Percentiles rank a stretch among this genome's conserved stretches.
Conservation (phyloP, 1,140 invertebrate genomes). For the Euwallacea fornicatus region DNA sequence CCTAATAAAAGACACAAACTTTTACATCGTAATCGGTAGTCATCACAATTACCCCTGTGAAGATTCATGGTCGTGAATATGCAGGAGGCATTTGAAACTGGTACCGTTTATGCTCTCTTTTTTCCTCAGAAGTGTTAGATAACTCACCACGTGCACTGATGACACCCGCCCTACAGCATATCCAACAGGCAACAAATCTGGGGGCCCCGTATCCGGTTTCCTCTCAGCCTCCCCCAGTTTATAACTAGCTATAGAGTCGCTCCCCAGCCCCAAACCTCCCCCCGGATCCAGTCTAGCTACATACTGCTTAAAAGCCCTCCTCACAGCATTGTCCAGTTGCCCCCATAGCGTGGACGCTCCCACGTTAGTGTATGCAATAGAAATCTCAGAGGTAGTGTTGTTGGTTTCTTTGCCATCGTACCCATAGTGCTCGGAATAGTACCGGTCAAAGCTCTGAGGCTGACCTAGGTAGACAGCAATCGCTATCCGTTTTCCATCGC, state of each 20-base stretch:
- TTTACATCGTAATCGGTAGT: too few relatives aligned
- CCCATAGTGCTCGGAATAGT: constrained; percentile 58
- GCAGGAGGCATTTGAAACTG: not conserved
- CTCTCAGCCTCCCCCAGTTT: constrained; percentile 86
- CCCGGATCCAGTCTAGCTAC: constrained; percentile 89
- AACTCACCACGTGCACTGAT: constrained; percentile 69
- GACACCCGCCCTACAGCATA: constrained; percentile 87
- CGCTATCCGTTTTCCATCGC: constrained; percentile 83
- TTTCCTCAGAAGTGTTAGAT: not conserved
- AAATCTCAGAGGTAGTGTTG: constrained; percentile 63
- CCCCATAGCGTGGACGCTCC: constrained; percentile 95
- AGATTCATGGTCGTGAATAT: too few relatives aligned
- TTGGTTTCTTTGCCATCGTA: constrained; percentile 53
- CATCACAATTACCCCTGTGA: too few relatives aligned
- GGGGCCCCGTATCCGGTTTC: constrained; percentile 67
- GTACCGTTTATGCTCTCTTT: not conserved
- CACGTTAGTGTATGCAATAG: constrained; percentile 87
- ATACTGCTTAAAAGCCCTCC: constrained; percentile 94
- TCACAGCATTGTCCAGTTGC: constrained; percentile 86
- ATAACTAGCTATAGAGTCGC: constrained; percentile 89
- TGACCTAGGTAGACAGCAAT: constrained; percentile 83
- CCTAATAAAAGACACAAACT: too few relatives aligned
- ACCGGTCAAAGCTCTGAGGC: constrained; percentile 72
- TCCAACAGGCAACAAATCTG: constrained; percentile 89
- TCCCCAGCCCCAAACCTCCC: constrained; percentile 83